A percentile compares a stretch with the other conserved stretches of the same genome.
Evolutionary conservation across 2,888 invertebrate species (phyloP).

Genomic region (Drosophila infuscata): DNA sequence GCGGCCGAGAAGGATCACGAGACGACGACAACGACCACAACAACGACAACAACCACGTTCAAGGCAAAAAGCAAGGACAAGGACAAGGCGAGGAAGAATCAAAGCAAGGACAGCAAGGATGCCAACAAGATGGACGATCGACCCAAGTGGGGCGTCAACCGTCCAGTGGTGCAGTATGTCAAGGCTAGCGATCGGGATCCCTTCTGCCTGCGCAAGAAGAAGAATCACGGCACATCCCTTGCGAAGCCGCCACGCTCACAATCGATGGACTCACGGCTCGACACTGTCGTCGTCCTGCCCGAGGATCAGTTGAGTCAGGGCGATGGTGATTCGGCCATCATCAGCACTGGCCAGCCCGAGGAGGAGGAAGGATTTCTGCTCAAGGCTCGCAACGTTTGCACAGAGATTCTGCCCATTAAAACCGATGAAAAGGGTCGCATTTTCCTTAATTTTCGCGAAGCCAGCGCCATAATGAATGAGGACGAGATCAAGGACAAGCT

Average conservation of each 20-base stretch:
- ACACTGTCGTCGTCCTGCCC: conserved; percentile 51
- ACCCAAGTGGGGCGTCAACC: conserved; percentile 91
- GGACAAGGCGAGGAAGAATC: conserved; percentile 70
- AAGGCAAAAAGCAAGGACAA: conserved; percentile 82
- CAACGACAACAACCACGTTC: conserved; percentile 84
- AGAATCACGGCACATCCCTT: conserved; percentile 75
- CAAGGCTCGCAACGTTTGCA: conserved; percentile 84
- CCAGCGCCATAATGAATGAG: conserved; percentile 85
- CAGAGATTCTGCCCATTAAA: conserved; percentile 85
- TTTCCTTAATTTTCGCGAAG: conserved; percentile 84
- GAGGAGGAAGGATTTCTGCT: conserved; percentile 82
- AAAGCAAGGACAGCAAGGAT: conserved; percentile 62
- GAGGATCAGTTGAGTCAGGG: conserved; percentile 49
- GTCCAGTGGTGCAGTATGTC: conserved; percentile 92
- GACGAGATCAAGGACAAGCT: conserved; percentile 84
- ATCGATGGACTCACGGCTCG: conserved; percentile 83
- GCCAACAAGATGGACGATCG: conserved; percentile 87
- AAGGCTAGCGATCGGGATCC: conserved; percentile 97
- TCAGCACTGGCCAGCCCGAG: conserved; percentile 35
- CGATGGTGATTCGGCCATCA: conserved; percentile 19
- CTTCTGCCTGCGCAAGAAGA: conserved; percentile 89
- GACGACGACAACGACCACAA: conserved; percentile 84
- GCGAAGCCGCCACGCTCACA: conserved; percentile 87
- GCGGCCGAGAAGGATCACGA: conserved; percentile 77
- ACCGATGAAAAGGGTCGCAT: conserved; percentile 85